Conservation (phyloP, 2,797 vertebrate species). For the Pangasius macronema region DNA sequence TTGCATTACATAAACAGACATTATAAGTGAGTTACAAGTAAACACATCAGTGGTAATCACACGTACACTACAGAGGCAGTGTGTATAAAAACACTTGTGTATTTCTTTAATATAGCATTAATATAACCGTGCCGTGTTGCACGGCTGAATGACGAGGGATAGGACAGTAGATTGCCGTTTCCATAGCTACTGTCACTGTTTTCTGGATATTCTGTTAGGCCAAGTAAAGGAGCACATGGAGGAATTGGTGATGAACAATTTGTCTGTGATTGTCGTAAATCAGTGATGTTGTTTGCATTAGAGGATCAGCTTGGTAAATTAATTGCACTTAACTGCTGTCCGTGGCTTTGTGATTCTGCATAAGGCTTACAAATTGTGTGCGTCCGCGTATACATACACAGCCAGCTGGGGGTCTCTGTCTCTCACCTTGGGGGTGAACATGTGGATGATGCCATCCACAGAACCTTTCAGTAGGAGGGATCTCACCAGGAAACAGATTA, state of each 20-base stretch:
- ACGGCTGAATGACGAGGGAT: background rate
- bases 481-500: conserved; percentile 93
- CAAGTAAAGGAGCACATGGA: conserved; percentile 21
- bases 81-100: background rate
- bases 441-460: conserved; percentile 90
- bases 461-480: conserved; percentile 91
- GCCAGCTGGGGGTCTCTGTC: background rate
- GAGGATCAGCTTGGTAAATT: conserved; percentile 27
- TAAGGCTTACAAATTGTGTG: conserved; percentile 4
- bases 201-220: conserved; percentile 15
- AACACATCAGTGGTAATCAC: background rate
- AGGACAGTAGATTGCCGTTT: conserved; percentile 28
- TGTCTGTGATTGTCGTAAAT: conserved; percentile 38
- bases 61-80: background rate
- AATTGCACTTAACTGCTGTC: conserved; percentile 34
- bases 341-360: conserved; percentile 5
- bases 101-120: background rate
- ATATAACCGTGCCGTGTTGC: background rate
- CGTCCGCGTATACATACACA: background rate
- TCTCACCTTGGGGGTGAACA: conserved; percentile 96
- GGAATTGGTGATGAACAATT: conserved; percentile 50
- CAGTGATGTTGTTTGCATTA: conserved; percentile 25
- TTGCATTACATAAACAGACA: background rate
- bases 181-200: conserved; percentile 50
- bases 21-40: background rate